A percentile compares a stretch with the other conserved stretches of the same genome.
These are phyloP conservation scores for Lycaena phlaeas DNA, from an alignment of 2,888 invertebrate genomes.

Conservation along the genomic window DNA sequence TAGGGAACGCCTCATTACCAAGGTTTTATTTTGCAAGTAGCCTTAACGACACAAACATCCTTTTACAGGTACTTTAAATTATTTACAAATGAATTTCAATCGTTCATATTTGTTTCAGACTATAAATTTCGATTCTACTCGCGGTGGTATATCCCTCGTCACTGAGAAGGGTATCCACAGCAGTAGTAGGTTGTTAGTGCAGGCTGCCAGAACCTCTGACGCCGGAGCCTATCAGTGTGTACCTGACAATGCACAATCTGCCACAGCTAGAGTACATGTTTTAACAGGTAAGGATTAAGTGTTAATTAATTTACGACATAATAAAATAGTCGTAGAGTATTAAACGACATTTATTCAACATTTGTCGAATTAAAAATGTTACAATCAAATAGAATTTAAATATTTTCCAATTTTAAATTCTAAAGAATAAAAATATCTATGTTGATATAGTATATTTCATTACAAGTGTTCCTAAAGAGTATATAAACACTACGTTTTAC, in stretches of 20 bases:
- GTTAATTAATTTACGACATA: too few species aligned
- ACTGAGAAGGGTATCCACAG: slow-evolving; percentile 89
- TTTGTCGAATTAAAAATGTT: too few species aligned
- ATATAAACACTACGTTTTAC: too few species aligned
- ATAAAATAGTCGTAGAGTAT: too few species aligned
- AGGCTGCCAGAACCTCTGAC: slow-evolving; percentile 84
- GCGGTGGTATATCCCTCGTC: slow-evolving; percentile 89
- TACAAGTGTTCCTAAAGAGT: too few species aligned
- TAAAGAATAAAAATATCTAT: neutral
- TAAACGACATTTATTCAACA: too few species aligned
- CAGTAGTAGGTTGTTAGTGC: slow-evolving; percentile 86
- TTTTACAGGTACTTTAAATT: too few species aligned
- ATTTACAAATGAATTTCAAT: too few species aligned
- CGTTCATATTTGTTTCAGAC: slow-evolving; percentile 60
- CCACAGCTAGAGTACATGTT: slow-evolving; percentile 86
- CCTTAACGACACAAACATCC: too few species aligned
- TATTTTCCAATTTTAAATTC: slow-evolving; percentile 5
- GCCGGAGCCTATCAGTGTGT: slow-evolving; percentile 88
- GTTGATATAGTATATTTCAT: too few species aligned
- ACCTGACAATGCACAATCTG: slow-evolving; percentile 87
- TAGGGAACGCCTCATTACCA: too few species aligned
- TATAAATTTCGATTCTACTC: slow-evolving; percentile 93
- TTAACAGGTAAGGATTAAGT: slow-evolving; percentile 85
- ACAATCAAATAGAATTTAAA: slow-evolving; percentile 3
- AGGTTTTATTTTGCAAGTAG: too few species aligned